Base-by-base conservation (phyloP, 2,797 vertebrate genomes). In the Sus cebifrons region DNA sequence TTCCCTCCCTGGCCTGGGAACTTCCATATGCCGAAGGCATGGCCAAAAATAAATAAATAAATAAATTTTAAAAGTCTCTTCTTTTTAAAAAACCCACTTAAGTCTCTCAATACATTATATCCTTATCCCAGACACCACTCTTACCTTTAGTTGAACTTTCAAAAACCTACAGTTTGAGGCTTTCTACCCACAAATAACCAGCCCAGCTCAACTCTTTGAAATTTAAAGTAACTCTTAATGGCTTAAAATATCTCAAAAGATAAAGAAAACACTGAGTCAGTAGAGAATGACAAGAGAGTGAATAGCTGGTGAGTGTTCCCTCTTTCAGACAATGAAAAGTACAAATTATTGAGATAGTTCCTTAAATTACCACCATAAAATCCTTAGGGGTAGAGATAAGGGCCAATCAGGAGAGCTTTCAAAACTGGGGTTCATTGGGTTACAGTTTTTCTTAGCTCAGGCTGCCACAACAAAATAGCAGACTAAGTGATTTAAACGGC, bases 171-270 rank as follows among this genome's bases (percentile, higher is more conserved):
- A 93, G 16, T 79, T 87, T 84, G 83, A 90, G 64, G 40, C 27
- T 89, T 77, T 90, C 56, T 68, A 56, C 18, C 49, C 75, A 96
- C 44, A 92, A 12, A 58, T 77, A 74, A 25, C 16, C 65, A 44
- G 29, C 23, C 36, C 27, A 62, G 20, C 27, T 75, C 36, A 92
- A 87, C 23, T 65, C 86, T 78, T 82, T 89, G 44, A 90, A 92
- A 90, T 82, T 44, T 86, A 62, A 88, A 90, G 15, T 83, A 62
- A 60, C 62, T 93, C 79, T 29, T 75, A 94, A 91, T 81, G 65
- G 21, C 60, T 88, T 91, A 32, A 88, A 97, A 75, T 94, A 32
- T 52, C 82, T 90, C 29, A 68, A 77, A 83, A 94, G 49, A 85
- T 95, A 52, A 75, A 81, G 44, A 68, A 96, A 92, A 74, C 49